Evolutionary conservation across 1,140 invertebrate species (phyloP), one percentile per base, ranked within the genome.

Genomic region (Papilio machaon): DNA sequence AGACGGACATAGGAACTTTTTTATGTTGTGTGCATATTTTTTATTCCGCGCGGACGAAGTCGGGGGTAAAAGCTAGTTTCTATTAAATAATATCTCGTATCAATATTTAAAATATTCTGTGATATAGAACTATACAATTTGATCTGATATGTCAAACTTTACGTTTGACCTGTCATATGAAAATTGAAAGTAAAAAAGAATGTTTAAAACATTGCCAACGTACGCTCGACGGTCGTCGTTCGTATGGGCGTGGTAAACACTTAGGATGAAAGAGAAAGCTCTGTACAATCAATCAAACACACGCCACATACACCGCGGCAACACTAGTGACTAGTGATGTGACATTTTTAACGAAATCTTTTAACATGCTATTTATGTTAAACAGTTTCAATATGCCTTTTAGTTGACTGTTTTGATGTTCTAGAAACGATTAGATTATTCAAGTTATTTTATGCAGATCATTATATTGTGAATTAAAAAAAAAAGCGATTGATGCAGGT

Each of bases 251-350:
- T 77, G 75, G 75, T 54, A 78, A 64, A 78, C 38, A 79, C 54
- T 79, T 64, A 58, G 60, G 77, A 79, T 79, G 58, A 79, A 79
- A 79, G 77, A 79, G 77, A 79, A 79, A 79, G 54, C 54, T 78
- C 17, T 60, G 5, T 79, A 79, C 77, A 79, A 79, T 79, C 77
- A 79, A 79, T 79, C 77, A 79, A 79, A 67, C 38, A 76, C 74
- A 79, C 58, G 77, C 77, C 38, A 60, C 17, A 78, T 30, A 79
- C 38, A 64, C 38, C 38, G 35, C 58, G 54, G 17, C 15, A 52
- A 75, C 76, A 43, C 76, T 79, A 64, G 76, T 23, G 38, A 19
- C 58, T 79, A 79, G 76, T 64, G 76, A 49, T 79, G 76, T 15
- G 19, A 30, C 23, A 19, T 11, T 35, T 17, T 46, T 79, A 52